Evolutionary conservation across 1,140 invertebrate species (phyloP).

Genomic region (Rhopalosiphum maidis): DNA sequence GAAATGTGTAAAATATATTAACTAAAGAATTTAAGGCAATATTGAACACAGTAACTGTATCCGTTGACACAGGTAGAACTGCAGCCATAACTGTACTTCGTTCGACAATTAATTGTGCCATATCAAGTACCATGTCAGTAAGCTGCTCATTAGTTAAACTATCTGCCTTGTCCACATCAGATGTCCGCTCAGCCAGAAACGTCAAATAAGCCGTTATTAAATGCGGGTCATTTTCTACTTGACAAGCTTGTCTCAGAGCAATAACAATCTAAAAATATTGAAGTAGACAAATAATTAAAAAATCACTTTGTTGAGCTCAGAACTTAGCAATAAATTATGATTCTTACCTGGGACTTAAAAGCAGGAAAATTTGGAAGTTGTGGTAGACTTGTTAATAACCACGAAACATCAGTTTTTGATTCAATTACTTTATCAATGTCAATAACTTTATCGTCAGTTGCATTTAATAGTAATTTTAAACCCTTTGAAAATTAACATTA

Average conservation of each 20-base stretch:
- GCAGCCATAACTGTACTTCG: conserved; percentile 85
- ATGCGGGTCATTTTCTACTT: conserved; percentile 86
- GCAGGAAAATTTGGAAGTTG: conserved; percentile 75
- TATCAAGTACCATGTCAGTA: conserved; percentile 75
- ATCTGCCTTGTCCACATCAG: conserved; percentile 19
- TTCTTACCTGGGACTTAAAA: conserved; percentile 69
- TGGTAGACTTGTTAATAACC: conserved; percentile 81
- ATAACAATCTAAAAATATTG: conserved; percentile 64
- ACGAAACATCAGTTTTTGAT: conserved; percentile 64
- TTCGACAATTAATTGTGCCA: conserved; percentile 91
- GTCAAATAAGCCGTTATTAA: conserved; percentile 88
- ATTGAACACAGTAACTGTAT: conserved; percentile 65
- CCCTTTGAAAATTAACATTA: conserved; percentile 64
- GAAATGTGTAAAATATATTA: conserved; percentile 78
- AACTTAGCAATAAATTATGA: background rate
- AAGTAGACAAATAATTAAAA: conserved; percentile 21
- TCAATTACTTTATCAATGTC: conserved; percentile 62
- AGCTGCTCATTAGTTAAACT: conserved; percentile 61
- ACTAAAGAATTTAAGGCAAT: conserved; percentile 79
- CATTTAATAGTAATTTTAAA: conserved; percentile 70
- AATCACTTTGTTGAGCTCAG: background rate
- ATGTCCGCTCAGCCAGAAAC: conserved; percentile 72
- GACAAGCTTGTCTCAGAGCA: conserved; percentile 81
- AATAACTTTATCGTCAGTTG: conserved; percentile 62
- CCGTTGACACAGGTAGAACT: conserved; percentile 74